Base-by-base conservation (phyloP, 2,888 invertebrate species). In the Dexiosoma caninum region DNA sequence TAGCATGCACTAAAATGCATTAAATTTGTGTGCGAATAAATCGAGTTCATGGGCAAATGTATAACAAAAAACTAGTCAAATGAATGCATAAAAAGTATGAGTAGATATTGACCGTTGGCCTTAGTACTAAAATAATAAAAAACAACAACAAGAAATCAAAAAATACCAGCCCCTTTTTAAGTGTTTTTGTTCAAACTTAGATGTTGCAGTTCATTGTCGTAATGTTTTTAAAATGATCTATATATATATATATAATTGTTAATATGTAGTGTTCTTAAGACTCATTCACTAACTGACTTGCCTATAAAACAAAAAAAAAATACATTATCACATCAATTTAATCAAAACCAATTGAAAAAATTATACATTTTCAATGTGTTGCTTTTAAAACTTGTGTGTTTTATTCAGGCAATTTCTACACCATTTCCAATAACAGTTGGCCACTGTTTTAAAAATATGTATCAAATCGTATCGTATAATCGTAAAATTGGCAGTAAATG, bases 11-110 rank as follows among this genome's bases (percentile, higher is more conserved):
- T 62, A 72, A 79, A 76, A 59, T 80, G 76, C 72, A 76, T 62
- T 37, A 49, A 55, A 76, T 72, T 67, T 81, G 32, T 77, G 67
- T 72, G 76, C 81, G 76, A 76, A 62, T 30, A 76, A 72, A 77
- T 81, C 76, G 77, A 81, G 81, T 81, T 81, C 81, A 81, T 72
- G 77, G 81, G 77, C 81, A 81, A 81, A 71, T 40, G 46, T 21
- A 42, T 37, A 70, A 64, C 44, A 37, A 40, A 49, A 66, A 57
- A 49, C 23, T 35, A 46, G 14, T 27, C 35, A 74, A 66, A 57
- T 46, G 35, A 44, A 55, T 40, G n/a, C n/a, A 30, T 46, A 30
- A 53, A 27, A 27, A 35, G 35, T 37, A 37, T 14, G 27, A 30
- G 57, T 37, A 57, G 46, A 75, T 70, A 75, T 55, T 76, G 76